phyloP scores from a whole-genome alignment of 1,140 invertebrate genomes.

The Heliconius hewitsoni region DNA sequence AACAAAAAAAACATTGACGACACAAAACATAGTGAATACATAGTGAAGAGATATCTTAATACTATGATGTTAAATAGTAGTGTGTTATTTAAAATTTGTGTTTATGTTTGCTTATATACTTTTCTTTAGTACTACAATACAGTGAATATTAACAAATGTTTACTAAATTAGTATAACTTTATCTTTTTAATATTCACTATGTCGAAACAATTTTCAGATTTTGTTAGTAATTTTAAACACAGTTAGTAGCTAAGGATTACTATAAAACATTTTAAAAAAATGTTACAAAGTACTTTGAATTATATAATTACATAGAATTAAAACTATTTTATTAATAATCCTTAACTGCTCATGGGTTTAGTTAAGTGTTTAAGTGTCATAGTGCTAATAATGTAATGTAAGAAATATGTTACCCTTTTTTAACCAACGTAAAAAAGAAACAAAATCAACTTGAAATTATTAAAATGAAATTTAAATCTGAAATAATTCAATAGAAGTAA shows the following conservation, averaged over 20 bases:
- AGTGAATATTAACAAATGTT: not conserved
- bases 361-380: no score
- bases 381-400: no score
- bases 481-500: no score
- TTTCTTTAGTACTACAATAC: not conserved
- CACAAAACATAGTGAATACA: constrained; percentile 16
- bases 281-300: not conserved
- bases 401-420: no score
- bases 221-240: constrained; percentile 9
- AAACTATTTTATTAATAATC: not conserved
- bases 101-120: not conserved
- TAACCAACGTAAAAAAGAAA: no score
- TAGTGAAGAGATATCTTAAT: not conserved
- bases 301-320: not conserved
- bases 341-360: not conserved
- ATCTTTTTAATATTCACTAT: not conserved
- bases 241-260: not conserved
- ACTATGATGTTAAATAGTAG: not conserved
- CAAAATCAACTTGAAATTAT: no score
- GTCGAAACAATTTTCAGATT: not conserved
- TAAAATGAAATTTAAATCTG: no score
- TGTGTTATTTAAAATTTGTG: not conserved
- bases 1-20: constrained; percentile 13
- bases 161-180: not conserved
- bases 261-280: not conserved